Conservation (phyloP, 1,140 invertebrate genomes). For the Phocides pigmalion region DNA sequence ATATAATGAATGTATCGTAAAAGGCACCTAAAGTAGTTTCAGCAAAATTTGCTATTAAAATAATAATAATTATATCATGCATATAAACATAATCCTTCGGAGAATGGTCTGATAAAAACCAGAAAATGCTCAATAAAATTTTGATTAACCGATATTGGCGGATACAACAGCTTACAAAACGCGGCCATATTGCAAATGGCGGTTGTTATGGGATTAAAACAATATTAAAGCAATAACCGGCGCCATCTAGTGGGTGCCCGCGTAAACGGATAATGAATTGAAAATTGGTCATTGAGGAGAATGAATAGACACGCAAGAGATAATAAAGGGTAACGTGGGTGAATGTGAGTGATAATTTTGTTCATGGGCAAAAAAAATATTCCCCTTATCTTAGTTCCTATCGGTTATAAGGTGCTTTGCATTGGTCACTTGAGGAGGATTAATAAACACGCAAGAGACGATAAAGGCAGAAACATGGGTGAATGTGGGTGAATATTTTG, state of each 20-base stretch:
- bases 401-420: too few relatives aligned
- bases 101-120: not conserved
- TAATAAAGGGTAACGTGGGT: not conserved
- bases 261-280: slow-evolving; percentile 14
- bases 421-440: too few relatives aligned
- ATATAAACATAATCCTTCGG: slow-evolving; percentile 8
- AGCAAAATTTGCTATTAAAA: too few relatives aligned
- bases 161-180: not conserved
- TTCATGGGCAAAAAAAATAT: too few relatives aligned
- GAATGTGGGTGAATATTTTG: too few relatives aligned
- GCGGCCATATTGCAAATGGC: slow-evolving; percentile 5
- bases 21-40: too few relatives aligned
- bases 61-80: not conserved
- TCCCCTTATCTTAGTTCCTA: too few relatives aligned
- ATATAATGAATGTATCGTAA: too few relatives aligned
- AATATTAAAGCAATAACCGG: slow-evolving; percentile 28
- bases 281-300: slow-evolving; percentile 8
- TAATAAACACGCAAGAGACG: too few relatives aligned
- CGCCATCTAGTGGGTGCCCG: slow-evolving; percentile 38
- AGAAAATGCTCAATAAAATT: slow-evolving; percentile 7
- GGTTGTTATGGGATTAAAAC: slow-evolving; percentile 34
- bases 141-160: slow-evolving; percentile 20
- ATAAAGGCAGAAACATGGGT: too few relatives aligned
- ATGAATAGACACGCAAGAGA: not conserved
- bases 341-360: too few relatives aligned